Conservation (phyloP, 2,113 vertebrate genomes). For the Petrocephalus microphthalmus region DNA sequence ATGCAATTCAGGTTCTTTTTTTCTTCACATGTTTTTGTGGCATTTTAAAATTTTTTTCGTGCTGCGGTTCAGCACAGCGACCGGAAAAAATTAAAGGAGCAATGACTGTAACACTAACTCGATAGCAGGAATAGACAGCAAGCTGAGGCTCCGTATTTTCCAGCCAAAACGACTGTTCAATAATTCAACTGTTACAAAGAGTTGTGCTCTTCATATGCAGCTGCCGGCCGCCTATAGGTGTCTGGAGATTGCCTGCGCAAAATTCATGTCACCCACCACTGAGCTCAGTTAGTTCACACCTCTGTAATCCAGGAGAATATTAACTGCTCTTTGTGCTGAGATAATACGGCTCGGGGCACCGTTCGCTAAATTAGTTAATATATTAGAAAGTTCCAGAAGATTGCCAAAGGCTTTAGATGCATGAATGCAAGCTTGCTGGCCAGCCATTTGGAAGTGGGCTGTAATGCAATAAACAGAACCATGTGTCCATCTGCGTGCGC, state of each 20-base stretch:
- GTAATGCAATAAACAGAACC: constrained; percentile 11
- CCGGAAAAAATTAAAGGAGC: not conserved
- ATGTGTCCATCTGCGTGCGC: constrained; percentile 1
- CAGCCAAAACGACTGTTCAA: not conserved
- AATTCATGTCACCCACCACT: not conserved
- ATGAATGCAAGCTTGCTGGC: constrained; percentile 10
- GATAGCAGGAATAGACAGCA: not conserved
- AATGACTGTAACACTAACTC: not conserved
- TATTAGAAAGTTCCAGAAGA: constrained; percentile 21
- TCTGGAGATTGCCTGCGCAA: not conserved
- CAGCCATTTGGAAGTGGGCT: not conserved
- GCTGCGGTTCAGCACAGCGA: not conserved
- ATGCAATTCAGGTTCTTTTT: not conserved
- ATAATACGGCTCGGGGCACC: constrained; percentile 9
- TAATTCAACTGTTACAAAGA: not conserved
- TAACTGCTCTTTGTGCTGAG: constrained; percentile 18
- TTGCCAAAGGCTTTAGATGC: not conserved
- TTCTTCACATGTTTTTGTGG: not conserved
- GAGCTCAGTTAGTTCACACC: not conserved
- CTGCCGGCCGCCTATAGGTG: not conserved
- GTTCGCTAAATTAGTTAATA: constrained; percentile 16
- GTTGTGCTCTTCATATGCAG: not conserved
- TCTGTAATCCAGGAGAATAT: constrained; percentile 26
- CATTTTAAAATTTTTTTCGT: not conserved
- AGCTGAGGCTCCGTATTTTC: not conserved